Conservation (phyloP, 2,797 vertebrate species). For the Acridotheres tristis region DNA sequence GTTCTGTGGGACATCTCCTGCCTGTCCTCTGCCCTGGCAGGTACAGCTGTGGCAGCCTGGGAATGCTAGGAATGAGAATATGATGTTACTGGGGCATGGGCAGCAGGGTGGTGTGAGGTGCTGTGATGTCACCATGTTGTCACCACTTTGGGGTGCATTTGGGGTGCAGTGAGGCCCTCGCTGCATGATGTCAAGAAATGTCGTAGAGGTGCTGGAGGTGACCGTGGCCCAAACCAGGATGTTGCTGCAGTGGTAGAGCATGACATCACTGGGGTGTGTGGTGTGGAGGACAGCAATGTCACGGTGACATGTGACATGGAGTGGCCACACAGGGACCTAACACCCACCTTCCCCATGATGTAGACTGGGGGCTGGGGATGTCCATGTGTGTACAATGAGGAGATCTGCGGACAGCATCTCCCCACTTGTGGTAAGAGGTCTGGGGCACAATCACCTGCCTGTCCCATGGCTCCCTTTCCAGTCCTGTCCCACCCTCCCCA, state of each 20-base stretch:
- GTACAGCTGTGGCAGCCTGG: background rate
- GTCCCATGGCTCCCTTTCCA: background rate
- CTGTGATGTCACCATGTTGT: background rate
- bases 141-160: background rate
- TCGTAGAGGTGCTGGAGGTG: background rate
- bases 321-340: background rate
- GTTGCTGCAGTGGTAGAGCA: background rate
- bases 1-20: rapidly evolving
- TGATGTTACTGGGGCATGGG: background rate
- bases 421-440: background rate
- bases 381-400: background rate
- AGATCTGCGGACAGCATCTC: background rate
- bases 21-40: background rate
- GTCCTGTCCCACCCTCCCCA: rapidly evolving
- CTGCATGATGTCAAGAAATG: rapidly evolving
- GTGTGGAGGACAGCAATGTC: background rate
- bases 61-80: background rate
- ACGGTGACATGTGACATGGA: rapidly evolving
- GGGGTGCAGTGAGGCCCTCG: background rate
- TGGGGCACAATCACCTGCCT: background rate
- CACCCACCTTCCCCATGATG: background rate
- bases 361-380: background rate
- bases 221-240: background rate
- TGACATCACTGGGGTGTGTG: background rate
- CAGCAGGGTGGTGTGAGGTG: background rate